Evolutionary conservation across 2,113 vertebrate species (phyloP).

Genomic region (Halcyon malimbica): DNA sequence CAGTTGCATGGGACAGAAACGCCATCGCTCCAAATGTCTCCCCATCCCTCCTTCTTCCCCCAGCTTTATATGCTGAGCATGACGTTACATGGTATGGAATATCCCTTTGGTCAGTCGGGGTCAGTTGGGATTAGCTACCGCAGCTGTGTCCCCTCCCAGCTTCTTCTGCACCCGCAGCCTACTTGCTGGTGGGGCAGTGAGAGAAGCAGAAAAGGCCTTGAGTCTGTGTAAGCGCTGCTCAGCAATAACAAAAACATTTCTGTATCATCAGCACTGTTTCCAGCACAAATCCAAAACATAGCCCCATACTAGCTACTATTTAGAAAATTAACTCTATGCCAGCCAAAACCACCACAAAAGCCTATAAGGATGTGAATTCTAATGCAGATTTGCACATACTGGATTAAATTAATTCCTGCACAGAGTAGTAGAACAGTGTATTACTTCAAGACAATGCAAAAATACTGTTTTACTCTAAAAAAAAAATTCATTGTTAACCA

Average conservation of each 20-base stretch:
- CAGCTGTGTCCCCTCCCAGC: not conserved
- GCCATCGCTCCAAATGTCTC: not conserved
- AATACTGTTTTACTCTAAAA: not conserved
- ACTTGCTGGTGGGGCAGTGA: not conserved
- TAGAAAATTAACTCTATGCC: not conserved
- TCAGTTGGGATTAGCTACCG: not conserved
- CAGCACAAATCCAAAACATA: not conserved
- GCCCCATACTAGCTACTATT: not conserved
- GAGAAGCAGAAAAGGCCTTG: not conserved
- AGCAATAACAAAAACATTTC: not conserved
- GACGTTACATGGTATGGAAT: not conserved
- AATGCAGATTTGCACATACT: not conserved
- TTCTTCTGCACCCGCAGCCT: not conserved
- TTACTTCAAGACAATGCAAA: not conserved
- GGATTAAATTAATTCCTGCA: not conserved
- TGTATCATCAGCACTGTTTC: not conserved
- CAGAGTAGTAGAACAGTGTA: not conserved
- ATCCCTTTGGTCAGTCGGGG: not conserved
- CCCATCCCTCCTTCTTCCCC: not conserved
- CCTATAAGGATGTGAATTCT: not conserved
- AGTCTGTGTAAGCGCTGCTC: not conserved
- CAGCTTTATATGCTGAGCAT: not conserved
- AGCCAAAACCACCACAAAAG: not conserved
- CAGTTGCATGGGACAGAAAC: not conserved
- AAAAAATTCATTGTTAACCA: not conserved